phyloP scores from a whole-genome alignment of 1,140 invertebrate species.

The Alviniconcha marisindica region DNA sequence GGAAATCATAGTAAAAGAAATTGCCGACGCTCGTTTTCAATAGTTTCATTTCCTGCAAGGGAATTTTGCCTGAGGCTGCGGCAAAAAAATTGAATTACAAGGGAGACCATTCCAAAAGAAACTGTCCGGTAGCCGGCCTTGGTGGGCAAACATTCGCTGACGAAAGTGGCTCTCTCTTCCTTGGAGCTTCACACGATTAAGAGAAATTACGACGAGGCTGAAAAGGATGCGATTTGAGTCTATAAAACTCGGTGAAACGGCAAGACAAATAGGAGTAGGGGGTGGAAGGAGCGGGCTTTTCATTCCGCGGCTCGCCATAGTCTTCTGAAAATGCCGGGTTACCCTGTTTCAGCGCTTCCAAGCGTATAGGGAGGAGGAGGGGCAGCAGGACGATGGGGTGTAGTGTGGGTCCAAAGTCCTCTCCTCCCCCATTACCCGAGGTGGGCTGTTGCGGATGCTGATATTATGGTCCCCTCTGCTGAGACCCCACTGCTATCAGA shows the following conservation, averaged over 20 bases:
- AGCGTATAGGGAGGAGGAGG: neutral
- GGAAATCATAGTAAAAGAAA: slow-evolving; percentile 34
- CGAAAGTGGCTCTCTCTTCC: slow-evolving; percentile 22
- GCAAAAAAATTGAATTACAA: slow-evolving; percentile 34
- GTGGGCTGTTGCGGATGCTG: too few species aligned
- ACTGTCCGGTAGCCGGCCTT: slow-evolving; percentile 30
- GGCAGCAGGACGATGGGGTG: neutral
- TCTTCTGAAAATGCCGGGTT: too few species aligned
- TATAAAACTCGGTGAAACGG: slow-evolving; percentile 21
- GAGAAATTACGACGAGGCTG: slow-evolving; percentile 8
- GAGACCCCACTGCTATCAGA: too few species aligned
- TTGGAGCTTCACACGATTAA: slow-evolving; percentile 22
- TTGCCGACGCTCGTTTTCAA: slow-evolving; percentile 28
- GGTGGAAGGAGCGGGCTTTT: slow-evolving; percentile 29
- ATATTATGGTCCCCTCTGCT: too few species aligned
- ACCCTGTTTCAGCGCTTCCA: too few species aligned
- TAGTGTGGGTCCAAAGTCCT: too few species aligned
- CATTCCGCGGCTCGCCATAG: too few species aligned
- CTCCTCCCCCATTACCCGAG: too few species aligned
- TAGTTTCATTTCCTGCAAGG: slow-evolving; percentile 34
- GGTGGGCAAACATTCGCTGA: slow-evolving; percentile 23
- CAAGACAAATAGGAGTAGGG: slow-evolving; percentile 24
- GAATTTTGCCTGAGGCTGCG: slow-evolving; percentile 15
- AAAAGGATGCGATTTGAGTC: slow-evolving; percentile 31
- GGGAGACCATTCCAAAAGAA: slow-evolving; percentile 33